Conservation (phyloP, 2,113 vertebrate genomes). For the Clarias batrachus region DNA sequence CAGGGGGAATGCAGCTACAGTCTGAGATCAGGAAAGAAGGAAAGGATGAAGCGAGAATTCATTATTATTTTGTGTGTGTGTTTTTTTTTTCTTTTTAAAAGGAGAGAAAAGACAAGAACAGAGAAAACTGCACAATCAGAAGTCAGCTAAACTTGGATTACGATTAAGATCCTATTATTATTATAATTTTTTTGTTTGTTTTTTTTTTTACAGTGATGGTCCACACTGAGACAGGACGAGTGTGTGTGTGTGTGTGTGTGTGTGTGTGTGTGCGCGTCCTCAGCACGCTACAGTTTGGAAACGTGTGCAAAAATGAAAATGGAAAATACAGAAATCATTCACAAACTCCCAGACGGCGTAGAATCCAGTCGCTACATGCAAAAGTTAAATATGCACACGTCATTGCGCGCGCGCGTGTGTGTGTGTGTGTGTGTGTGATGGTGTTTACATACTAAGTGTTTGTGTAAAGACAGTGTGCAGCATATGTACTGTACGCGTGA, state of each 20-base stretch:
- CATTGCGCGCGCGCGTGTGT: neutral
- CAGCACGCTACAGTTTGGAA: conserved; percentile 12
- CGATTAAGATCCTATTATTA: neutral
- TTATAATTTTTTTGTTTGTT: too few relatives aligned
- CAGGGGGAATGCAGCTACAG: neutral
- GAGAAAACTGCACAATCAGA: neutral
- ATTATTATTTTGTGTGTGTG: neutral
- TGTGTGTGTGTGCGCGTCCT: neutral
- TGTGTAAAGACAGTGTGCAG: conserved; percentile 17
- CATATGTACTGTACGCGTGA: neutral
- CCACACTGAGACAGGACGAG: neutral
- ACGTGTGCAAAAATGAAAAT: neutral
- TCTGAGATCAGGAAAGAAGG: conserved; percentile 21
- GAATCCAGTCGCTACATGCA: conserved; percentile 33
- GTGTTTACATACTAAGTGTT: neutral
- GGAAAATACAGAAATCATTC: neutral
- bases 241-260: neutral
- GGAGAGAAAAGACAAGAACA: neutral
- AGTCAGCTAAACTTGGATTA: conserved; percentile 1
- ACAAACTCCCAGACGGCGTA: neutral
- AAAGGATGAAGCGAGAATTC: neutral
- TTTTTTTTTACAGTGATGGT: conserved; percentile 5
- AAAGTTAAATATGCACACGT: conserved; percentile 36
- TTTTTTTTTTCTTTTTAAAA: neutral
- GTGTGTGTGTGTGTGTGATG: neutral